Evolutionary conservation across 2,113 vertebrate genomes (phyloP).

Genomic region (Sylvicapra grimmia): DNA sequence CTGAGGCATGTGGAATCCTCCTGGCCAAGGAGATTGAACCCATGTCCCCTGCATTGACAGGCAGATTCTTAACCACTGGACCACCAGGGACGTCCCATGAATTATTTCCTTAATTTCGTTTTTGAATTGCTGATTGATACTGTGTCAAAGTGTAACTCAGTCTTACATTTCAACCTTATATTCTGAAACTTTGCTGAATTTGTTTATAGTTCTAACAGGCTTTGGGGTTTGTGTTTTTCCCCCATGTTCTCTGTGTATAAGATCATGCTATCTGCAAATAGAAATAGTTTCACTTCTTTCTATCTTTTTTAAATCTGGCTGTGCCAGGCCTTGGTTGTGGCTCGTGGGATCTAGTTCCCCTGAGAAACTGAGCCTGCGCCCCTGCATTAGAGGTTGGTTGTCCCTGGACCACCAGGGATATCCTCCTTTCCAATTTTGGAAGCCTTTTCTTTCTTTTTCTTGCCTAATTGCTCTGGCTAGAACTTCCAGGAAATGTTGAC

Average conservation of each 20-base stretch:
- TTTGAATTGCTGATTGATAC: neutral
- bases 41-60: neutral
- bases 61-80: neutral
- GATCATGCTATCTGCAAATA: neutral
- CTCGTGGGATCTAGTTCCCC: neutral
- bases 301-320: neutral
- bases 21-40: neutral
- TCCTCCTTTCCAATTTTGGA: neutral
- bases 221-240: neutral
- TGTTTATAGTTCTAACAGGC: neutral
- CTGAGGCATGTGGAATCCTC: neutral
- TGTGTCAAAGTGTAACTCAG: neutral
- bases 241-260: neutral
- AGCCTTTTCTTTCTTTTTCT: neutral
- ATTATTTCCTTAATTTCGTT: neutral
- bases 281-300: neutral
- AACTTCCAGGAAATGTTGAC: neutral
- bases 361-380: neutral
- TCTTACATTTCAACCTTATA: neutral
- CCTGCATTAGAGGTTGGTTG: neutral
- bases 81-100: neutral
- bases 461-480: neutral
- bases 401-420: neutral
- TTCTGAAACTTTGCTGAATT: neutral
- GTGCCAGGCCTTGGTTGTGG: neutral